phyloP scores from a whole-genome alignment of 2,888 invertebrate genomes.

The Tenthredo amoena region DNA sequence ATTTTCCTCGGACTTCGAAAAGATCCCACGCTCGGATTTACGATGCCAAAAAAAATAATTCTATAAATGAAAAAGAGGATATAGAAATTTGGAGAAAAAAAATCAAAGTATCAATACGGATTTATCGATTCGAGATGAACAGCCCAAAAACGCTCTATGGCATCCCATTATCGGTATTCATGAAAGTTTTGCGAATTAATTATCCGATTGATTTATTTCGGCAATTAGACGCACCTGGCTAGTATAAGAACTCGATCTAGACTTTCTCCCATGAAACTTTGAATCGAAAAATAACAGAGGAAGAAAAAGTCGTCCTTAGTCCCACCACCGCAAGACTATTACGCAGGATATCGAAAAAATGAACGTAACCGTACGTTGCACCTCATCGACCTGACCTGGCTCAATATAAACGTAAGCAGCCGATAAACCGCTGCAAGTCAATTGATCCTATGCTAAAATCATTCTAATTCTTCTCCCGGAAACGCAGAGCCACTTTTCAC shows the following conservation, averaged over 20 bases:
- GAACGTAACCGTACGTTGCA: neutral
- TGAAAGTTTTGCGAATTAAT: constrained; percentile 13
- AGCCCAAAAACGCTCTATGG: neutral
- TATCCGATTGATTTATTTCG: neutral
- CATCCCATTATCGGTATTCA: neutral
- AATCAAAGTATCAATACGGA: neutral
- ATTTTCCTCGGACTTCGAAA: neutral
- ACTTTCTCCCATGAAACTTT: constrained; percentile 15
- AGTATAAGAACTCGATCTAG: neutral
- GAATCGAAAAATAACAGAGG: neutral
- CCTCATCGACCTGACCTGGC: constrained; percentile 72
- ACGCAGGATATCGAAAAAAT: neutral
- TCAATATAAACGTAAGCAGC: constrained; percentile 67
- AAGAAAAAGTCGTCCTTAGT: neutral
- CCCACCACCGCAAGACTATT: neutral
- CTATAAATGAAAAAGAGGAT: neutral
- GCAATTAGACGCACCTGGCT: neutral
- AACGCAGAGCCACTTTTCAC: neutral
- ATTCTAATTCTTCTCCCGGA: constrained; percentile 34
- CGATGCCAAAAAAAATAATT: neutral
- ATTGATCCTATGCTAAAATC: constrained; percentile 65
- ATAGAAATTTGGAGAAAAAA: neutral
- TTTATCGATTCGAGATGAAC: neutral
- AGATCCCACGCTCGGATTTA: neutral
- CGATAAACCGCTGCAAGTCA: constrained; percentile 67